These are phyloP conservation scores for Moxostoma hubbsi DNA, from an alignment of 2,797 vertebrate species.

Conservation along the genomic window DNA sequence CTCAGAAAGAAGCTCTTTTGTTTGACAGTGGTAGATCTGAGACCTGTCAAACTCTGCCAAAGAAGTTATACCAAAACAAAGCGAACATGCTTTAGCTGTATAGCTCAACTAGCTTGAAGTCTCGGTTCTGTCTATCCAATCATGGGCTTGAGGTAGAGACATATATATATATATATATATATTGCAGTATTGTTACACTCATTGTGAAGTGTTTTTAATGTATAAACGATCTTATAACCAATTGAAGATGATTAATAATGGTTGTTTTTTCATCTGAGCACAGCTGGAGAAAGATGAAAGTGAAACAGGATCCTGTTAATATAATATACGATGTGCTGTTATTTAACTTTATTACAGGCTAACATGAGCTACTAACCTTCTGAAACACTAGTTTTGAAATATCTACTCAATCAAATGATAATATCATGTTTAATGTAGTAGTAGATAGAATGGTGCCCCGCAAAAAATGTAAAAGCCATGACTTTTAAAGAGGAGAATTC, in stretches of 20 bases:
- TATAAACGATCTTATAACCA: background rate
- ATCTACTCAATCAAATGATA: constrained; percentile 43
- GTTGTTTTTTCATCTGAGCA: background rate
- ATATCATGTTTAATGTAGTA: background rate
- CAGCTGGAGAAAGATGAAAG: background rate
- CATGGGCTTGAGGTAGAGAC: background rate
- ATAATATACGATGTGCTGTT: background rate
- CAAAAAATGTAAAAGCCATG: constrained; percentile 64
- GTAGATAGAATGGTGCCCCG: constrained; percentile 48
- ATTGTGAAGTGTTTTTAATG: background rate
- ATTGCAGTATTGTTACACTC: background rate
- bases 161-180: constrained; percentile 27
- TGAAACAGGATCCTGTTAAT: background rate
- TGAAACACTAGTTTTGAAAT: constrained; percentile 52
- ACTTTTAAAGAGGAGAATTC: constrained; percentile 75
- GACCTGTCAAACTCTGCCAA: too few relatives aligned
- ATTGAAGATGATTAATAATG: background rate
- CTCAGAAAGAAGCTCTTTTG: too few relatives aligned
- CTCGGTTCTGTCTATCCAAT: constrained; percentile 1
- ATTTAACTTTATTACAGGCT: constrained; percentile 12
- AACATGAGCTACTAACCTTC: constrained; percentile 60
- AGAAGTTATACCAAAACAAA: background rate
- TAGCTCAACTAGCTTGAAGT: background rate
- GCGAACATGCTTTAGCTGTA: constrained; percentile 3
- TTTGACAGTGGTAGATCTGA: background rate